These are phyloP conservation scores for Macroramphosus scolopax DNA, from an alignment of 2,797 vertebrate genomes.

Conservation along the genomic window DNA sequence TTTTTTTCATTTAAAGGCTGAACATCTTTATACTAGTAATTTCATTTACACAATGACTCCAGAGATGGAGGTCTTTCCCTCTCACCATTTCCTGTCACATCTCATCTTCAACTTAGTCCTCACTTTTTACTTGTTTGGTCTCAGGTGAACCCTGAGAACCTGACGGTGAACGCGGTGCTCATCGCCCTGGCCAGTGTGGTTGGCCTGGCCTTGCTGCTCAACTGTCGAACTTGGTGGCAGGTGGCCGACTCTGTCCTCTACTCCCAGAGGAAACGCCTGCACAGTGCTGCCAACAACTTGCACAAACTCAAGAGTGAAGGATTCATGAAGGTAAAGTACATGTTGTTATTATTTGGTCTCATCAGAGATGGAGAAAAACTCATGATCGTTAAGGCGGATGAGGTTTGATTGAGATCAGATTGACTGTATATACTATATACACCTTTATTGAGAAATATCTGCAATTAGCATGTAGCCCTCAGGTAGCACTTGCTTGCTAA, in stretches of 20 bases:
- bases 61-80: too few relatives aligned
- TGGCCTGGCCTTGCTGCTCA: slow-evolving; percentile 89
- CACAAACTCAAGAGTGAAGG: slow-evolving; percentile 96
- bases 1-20: too few relatives aligned
- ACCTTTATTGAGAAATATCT: too few relatives aligned
- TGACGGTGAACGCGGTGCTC: slow-evolving; percentile 91
- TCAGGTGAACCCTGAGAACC: slow-evolving; percentile 82
- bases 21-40: too few relatives aligned
- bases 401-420: background rate
- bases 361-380: too few relatives aligned
- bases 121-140: background rate
- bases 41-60: too few relatives aligned
- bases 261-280: slow-evolving; percentile 93
- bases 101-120: too few relatives aligned
- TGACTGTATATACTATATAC: too few relatives aligned
- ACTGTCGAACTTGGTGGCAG: slow-evolving; percentile 95
- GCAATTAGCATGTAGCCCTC: too few relatives aligned
- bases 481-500: too few relatives aligned
- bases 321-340: slow-evolving; percentile 99
- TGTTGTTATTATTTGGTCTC: too few relatives aligned
- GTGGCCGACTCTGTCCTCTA: slow-evolving; percentile 93
- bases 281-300: slow-evolving; percentile 89
- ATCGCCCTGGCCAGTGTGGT: slow-evolving; percentile 89
- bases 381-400: slow-evolving; percentile 1
- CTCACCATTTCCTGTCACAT: too few relatives aligned